Evolutionary conservation across 2,797 vertebrate genomes (phyloP), one percentile per base, ranked within the genome.

Genomic region (Alcedo quadribrachys): DNA sequence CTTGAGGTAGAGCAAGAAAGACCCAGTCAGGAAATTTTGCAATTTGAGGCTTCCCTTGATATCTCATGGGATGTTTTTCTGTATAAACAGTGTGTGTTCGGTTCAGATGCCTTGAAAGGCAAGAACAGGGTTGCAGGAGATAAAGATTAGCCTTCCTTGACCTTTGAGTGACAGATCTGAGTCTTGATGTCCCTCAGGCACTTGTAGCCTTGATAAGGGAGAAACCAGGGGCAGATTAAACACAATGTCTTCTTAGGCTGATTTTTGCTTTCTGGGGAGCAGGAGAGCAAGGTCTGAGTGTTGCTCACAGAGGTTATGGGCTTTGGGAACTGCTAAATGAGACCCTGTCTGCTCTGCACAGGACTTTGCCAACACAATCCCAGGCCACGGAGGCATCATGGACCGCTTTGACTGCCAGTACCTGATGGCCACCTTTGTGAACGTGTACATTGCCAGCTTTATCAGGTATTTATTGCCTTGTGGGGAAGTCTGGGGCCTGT

Each of bases 291-390:
- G 42, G 37, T 45, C 0, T 5, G 45, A 17, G 61, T 0, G 19
- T 33, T 2, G 1, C 1, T 37, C 33, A 1, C 2, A 25, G 40
- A 17, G 24, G 7, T 46, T 4, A 15, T 1, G 25, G 35, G 3
- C 2, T 0, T 33, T 17, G 30, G 58, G 2, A 6, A 3, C 7
- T n/a, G 81, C 83, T 81, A 14, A 91, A 8, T 5, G 15, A 10
- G 3, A 7, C 22, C 71, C 63, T 55, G 55, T 71, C 57, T 81
- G 28, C 69, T 73, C 37, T 33, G 68, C 33, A 4, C 96, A 99
- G 99, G 99, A 99, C 94, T 99, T 99, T 96, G 99, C 99, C 94
- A 98, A 99, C 97, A 99, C 99, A 25, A 99, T 99, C 91, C 99
- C 99, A 0, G 99, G 99, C 12, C 99, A 99, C 0, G 99, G 99